Percentiles rank a stretch among this genome's conserved stretches.
Conservation (phyloP, 2,113 vertebrate species). For the Cololabis saira region DNA sequence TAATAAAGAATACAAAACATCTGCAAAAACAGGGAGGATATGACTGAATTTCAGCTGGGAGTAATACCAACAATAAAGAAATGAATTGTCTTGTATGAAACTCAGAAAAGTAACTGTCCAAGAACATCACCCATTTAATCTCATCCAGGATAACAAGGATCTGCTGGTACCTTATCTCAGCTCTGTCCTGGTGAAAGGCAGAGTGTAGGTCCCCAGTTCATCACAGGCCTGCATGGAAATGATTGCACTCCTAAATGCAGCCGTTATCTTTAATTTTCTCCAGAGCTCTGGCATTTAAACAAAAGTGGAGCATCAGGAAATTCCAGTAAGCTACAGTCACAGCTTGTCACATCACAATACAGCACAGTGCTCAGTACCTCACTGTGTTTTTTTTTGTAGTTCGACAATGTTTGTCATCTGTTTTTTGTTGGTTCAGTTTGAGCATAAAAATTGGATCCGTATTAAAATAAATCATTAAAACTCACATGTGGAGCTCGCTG, state of each 20-base stretch:
- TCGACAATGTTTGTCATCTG: no score
- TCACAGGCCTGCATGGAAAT: no score
- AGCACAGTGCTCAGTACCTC: no score
- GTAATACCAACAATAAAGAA: background rate
- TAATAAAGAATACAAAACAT: background rate
- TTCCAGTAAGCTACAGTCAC: no score
- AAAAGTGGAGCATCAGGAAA: no score
- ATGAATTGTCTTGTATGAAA: background rate
- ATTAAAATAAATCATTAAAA: background rate
- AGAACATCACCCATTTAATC: no score
- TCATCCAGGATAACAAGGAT: no score
- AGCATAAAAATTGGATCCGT: background rate
- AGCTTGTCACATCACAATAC: no score
- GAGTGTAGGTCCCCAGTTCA: no score
- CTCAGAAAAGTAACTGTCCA: background rate
- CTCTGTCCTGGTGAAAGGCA: no score
- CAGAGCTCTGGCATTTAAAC: background rate
- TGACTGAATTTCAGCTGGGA: background rate
- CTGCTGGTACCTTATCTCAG: no score
- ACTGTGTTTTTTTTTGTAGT: slow-evolving; percentile 19
- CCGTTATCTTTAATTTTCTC: background rate
- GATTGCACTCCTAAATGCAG: no score
- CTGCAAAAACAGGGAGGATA: background rate
- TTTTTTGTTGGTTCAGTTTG: background rate
- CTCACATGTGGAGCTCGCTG: background rate